Base-by-base conservation (phyloP, 2,113 vertebrate genomes). In the Tiliqua scincoides region DNA sequence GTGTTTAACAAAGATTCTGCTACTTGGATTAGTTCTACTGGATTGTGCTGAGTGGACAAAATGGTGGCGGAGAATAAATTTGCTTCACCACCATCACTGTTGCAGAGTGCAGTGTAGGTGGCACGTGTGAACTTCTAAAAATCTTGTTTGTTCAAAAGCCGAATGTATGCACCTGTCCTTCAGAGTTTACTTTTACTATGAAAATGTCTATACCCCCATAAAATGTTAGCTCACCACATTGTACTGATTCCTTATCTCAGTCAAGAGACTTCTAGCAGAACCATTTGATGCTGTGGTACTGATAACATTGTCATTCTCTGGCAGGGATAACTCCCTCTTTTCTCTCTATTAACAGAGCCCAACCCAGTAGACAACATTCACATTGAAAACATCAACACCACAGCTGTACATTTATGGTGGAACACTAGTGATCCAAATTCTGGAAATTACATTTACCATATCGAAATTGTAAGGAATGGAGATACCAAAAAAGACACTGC, bases 351-450 rank as follows among this genome's bases (percentile, higher is more conserved):
- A 68, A 67, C 80, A 95, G 93, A n/a, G 9, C 89, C 91, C 30
- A 2, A 0, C 79, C 54, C 84, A 40, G 88, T 90, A 20, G 92
- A 74, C 0, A 54, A 85, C 61, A 84, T 94, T 2, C 54, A 11
- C n/a, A 86, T 91, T 61, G 85, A 59, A 0, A 2, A 0, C 35
- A 62, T 91, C 20, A 17, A 5, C 62, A 48, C 1, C 6, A 85
- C 59, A 48, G 59, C 52, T 65, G 84, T 91, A 10, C 61, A 57
- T 74, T 77, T 94, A 75, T 79, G 84, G 0, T 93, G 92, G 92
- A 82, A 25, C 12, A 89, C 79, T 57, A 63, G 0, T 43, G 84
- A 83, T n/a, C 5, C 3, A 10, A 27, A 65, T 77, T 43, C 43
- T 54, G 3, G 62, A 37, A 30, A 0, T 3, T 85, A 85, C 48